Conservation (phyloP, 2,888 invertebrate species). For the Luperina testacea region DNA sequence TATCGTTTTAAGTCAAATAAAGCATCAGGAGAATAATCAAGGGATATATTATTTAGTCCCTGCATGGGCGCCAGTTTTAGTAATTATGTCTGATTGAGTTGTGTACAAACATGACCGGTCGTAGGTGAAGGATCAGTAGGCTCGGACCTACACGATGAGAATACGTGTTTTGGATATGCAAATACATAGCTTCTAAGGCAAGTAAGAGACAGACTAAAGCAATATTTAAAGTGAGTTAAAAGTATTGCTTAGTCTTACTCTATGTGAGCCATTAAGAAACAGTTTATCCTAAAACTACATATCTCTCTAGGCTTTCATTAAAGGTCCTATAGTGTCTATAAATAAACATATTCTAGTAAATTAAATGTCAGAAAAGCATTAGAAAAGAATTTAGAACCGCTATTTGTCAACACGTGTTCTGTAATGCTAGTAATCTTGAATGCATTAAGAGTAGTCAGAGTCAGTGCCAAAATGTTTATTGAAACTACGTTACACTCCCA, state of each 20-base stretch:
- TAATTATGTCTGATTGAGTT: conserved; percentile 30
- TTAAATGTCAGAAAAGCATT: background rate
- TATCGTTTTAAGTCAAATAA: background rate
- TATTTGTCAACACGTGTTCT: conserved; percentile 38
- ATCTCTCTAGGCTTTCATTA: background rate
- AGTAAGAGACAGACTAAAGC: no score
- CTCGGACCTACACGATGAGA: background rate
- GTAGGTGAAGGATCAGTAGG: conserved; percentile 29
- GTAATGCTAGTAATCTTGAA: conserved; percentile 39
- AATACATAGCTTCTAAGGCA: background rate
- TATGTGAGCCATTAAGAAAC: background rate
- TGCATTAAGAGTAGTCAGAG: conserved; percentile 34
- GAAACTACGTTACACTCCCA: conserved; percentile 44
- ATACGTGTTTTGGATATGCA: conserved; percentile 11
- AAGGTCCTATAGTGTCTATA: background rate
- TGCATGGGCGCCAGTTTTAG: conserved; percentile 17
- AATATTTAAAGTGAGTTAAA: no score
- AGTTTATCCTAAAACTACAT: background rate
- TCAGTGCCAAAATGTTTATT: conserved; percentile 51
- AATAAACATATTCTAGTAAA: background rate
- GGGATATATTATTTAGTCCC: background rate
- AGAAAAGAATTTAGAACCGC: conserved; percentile 14
- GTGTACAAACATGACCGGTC: conserved; percentile 26
- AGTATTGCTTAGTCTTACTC: background rate
- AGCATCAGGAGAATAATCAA: background rate